A percentile compares a stretch with the other conserved stretches of the same genome.
phyloP scores from a whole-genome alignment of 2,113 vertebrate genomes.

The Oreotrochilus melanogaster region DNA sequence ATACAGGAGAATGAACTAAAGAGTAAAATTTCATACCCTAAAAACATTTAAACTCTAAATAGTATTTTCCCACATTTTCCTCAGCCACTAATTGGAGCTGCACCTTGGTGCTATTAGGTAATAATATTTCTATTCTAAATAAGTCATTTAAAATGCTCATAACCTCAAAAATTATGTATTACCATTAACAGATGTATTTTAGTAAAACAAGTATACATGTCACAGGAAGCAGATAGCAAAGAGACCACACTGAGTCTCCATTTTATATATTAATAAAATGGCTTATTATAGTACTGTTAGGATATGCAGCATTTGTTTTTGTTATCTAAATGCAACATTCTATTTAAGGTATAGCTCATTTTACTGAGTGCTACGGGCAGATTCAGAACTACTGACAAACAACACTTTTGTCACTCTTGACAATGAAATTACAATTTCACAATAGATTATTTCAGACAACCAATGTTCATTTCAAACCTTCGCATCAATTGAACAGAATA shows the following conservation, averaged over 20 bases:
- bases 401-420: not conserved
- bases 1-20: not conserved
- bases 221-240: not conserved
- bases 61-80: not conserved
- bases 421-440: not conserved
- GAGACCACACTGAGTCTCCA: not conserved
- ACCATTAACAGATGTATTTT: slow-evolving; percentile 2
- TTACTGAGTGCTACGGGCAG: not conserved
- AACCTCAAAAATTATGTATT: not conserved
- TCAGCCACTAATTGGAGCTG: not conserved
- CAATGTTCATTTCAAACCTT: not conserved
- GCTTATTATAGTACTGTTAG: not conserved
- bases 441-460: not conserved
- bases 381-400: not conserved
- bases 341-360: not conserved
- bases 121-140: not conserved
- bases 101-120: not conserved
- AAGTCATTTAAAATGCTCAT: not conserved
- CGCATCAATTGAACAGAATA: not conserved
- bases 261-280: slow-evolving; percentile 27
- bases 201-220: not conserved
- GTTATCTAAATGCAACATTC: not conserved
- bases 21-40: not conserved
- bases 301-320: not conserved
- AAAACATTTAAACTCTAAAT: not conserved